Conservation (phyloP, 2,888 invertebrate species). For the Orthosia incerta region DNA sequence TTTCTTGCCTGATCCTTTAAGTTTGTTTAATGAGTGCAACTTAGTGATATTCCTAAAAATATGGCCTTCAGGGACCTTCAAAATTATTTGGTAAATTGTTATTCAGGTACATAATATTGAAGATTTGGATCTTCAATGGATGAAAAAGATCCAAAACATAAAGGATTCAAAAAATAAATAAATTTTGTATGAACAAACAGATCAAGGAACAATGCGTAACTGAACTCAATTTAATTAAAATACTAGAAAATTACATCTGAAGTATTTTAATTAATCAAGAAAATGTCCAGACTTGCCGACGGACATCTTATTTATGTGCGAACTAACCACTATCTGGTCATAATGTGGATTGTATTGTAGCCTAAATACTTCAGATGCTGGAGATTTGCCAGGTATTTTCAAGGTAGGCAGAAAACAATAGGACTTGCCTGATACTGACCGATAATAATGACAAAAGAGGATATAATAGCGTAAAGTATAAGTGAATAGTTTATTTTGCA, state of each 20-base stretch:
- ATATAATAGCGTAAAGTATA: neutral
- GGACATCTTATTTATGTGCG: constrained; percentile 49
- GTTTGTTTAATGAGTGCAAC: neutral
- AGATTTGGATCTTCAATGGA: too few species aligned
- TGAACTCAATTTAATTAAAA: constrained; percentile 5
- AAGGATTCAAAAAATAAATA: neutral
- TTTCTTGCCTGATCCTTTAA: neutral
- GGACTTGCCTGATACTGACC: neutral
- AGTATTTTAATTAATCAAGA: constrained; percentile 51
- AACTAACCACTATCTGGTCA: constrained; percentile 35
- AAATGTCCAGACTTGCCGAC: constrained; percentile 20
- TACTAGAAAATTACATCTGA: constrained; percentile 4
- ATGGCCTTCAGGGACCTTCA: too few species aligned
- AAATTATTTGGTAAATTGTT: too few species aligned
- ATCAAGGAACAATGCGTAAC: neutral
- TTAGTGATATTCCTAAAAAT: neutral
- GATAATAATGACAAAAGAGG: constrained; percentile 10
- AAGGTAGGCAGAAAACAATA: constrained; percentile 38
- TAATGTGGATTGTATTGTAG: constrained; percentile 42
- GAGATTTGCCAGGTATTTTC: constrained; percentile 28
- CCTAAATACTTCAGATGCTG: constrained; percentile 46
- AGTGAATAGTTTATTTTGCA: neutral
- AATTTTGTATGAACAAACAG: neutral
- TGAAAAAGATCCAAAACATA: neutral
- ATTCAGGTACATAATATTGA: too few species aligned